These are phyloP conservation scores for Hylaeus volcanicus DNA, from an alignment of 1,140 invertebrate species.

Conservation along the genomic window DNA sequence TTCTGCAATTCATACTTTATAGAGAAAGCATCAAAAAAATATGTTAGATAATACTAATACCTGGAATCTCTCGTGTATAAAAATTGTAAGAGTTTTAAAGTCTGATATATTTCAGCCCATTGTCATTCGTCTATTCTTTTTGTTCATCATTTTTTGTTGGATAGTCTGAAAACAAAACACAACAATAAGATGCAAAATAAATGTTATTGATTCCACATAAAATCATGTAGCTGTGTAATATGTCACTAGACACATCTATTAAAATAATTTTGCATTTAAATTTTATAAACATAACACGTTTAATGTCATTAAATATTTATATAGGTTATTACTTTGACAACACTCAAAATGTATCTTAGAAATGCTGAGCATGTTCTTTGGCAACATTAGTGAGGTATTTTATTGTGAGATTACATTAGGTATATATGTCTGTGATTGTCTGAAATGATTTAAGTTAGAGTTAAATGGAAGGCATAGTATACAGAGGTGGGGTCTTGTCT, in stretches of 20 bases:
- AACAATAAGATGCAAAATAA: slow-evolving; percentile 8
- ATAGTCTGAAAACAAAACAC: slow-evolving; percentile 48
- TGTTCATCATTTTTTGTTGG: slow-evolving; percentile 51
- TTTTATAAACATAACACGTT: neutral
- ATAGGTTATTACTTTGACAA: slow-evolving; percentile 32
- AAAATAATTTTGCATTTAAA: neutral
- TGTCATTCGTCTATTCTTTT: slow-evolving; percentile 60
- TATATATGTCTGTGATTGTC: slow-evolving; percentile 32
- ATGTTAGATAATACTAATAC: slow-evolving; percentile 30
- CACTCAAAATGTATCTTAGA: slow-evolving; percentile 6
- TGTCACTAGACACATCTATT: slow-evolving; percentile 15
- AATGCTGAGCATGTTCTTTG: slow-evolving; percentile 6
- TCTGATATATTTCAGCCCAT: slow-evolving; percentile 70
- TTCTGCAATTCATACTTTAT: neutral
- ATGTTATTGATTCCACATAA: neutral
- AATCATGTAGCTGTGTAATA: neutral
- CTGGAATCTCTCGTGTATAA: slow-evolving; percentile 28
- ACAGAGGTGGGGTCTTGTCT: slow-evolving; percentile 74
- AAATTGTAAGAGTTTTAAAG: slow-evolving; percentile 37
- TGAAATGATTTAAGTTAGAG: slow-evolving; percentile 65
- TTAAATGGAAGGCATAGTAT: slow-evolving; percentile 66
- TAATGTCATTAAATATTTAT: slow-evolving; percentile 35
- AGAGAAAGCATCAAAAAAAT: neutral
- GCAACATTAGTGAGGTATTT: slow-evolving; percentile 43
- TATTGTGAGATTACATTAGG: slow-evolving; percentile 20